Percentiles rank a stretch among this genome's conserved stretches.
Conservation (phyloP, 1,140 invertebrate species). For the Sipha flava region DNA sequence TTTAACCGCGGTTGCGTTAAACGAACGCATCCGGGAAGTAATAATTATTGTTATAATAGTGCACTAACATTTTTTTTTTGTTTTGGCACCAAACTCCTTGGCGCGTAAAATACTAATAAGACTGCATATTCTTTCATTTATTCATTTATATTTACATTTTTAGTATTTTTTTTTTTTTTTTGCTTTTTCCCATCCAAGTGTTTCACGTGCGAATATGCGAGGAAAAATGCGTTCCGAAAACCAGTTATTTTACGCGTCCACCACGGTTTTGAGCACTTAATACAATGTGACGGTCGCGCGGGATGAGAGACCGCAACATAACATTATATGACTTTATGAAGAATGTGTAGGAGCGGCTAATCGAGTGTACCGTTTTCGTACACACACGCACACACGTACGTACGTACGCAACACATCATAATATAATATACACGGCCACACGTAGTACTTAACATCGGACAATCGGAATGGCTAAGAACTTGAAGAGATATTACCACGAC, state of each 20-base stretch:
- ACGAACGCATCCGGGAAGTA: background rate
- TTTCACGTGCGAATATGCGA: background rate
- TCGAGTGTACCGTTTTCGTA: background rate
- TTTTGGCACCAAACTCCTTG: background rate
- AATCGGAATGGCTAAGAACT: background rate
- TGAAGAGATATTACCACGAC: no score
- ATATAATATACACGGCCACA: no score
- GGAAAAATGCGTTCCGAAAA: background rate
- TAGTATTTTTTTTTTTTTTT: background rate
- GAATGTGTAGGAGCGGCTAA: background rate
- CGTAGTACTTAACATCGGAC: background rate
- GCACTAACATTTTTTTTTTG: background rate
- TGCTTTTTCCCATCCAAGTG: background rate
- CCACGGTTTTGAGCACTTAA: background rate
- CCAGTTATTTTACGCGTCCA: background rate
- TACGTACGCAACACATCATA: no score
- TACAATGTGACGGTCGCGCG: background rate
- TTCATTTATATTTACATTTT: no score
- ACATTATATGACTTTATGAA: background rate
- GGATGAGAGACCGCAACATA: background rate
- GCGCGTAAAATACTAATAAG: background rate
- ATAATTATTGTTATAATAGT: no score
- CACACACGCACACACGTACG: no score
- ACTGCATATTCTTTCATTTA: no score
- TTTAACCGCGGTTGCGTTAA: no score